Conservation (phyloP, 2,797 vertebrate species). For the Alcedo atthis region DNA sequence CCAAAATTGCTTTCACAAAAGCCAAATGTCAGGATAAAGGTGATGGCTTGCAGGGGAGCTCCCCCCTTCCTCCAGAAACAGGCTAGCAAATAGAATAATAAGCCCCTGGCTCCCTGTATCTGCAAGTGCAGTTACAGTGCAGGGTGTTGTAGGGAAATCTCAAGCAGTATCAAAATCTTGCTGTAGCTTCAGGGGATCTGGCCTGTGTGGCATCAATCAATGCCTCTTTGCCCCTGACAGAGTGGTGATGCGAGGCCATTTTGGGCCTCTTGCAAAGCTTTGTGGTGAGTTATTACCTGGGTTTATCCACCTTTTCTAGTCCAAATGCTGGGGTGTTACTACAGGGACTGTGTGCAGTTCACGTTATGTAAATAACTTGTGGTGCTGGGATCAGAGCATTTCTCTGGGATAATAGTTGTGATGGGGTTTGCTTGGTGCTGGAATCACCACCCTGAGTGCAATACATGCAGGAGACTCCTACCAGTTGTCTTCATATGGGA, state of each 20-base stretch:
- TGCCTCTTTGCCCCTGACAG: not conserved
- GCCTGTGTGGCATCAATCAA: not conserved
- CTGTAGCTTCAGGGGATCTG: not conserved
- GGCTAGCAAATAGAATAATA: not conserved
- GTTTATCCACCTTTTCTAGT: not conserved
- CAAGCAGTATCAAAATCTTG: not conserved
- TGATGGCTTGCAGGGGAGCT: not conserved
- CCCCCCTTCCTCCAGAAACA: not conserved
- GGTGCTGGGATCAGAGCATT: not conserved
- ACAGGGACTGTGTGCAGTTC: not conserved
- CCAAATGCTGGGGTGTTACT: not conserved
- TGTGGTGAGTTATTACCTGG: not conserved
- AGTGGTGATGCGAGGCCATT: not conserved
- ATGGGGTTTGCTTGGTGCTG: not conserved
- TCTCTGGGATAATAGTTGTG: not conserved
- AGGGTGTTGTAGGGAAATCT: not conserved
- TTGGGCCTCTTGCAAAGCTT: not conserved
- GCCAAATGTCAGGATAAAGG: slow-evolving; percentile 4
- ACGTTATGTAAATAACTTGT: rapidly evolving
- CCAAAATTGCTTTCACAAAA: slow-evolving; percentile 18
- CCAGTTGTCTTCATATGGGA: not conserved
- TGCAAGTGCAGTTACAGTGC: not conserved
- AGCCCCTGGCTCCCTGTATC: not conserved
- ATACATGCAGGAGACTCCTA: not conserved
- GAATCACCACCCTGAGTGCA: not conserved